Conservation (phyloP, 2,888 invertebrate genomes). For the Chorisops tibialis region DNA sequence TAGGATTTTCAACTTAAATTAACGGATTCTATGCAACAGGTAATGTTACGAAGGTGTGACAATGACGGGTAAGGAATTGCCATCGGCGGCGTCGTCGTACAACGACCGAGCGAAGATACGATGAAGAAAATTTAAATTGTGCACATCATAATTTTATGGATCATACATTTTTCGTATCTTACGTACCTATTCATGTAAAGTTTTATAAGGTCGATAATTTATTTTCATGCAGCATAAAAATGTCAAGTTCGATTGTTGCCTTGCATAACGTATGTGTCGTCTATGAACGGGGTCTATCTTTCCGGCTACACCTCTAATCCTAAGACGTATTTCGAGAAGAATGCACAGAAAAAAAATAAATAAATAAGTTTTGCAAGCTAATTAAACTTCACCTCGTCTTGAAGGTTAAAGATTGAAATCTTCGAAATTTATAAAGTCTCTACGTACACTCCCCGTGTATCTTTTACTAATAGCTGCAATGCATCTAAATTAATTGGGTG, state of each 20-base stretch:
- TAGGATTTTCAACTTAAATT: not conserved
- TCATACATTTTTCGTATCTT: too few relatives aligned
- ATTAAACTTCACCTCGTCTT: conserved; percentile 8
- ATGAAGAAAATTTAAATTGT: conserved; percentile 3
- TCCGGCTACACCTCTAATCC: conserved; percentile 8
- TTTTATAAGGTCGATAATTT: conserved; percentile 18
- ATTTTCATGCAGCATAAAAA: conserved; percentile 10
- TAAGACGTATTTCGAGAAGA: not conserved
- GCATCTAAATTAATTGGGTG: conserved; percentile 5
- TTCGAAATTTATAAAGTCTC: not conserved
- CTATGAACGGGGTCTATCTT: not conserved
- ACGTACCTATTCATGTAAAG: not conserved
- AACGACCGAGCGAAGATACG: not conserved
- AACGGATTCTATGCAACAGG: conserved; percentile 1
- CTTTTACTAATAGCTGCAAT: not conserved
- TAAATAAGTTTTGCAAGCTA: not conserved
- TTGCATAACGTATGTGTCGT: not conserved
- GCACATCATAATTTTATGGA: too few relatives aligned
- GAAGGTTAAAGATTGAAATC: conserved; percentile 4
- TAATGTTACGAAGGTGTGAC: conserved; percentile 19
- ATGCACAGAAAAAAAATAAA: not conserved
- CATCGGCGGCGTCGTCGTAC: not conserved
- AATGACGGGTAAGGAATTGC: conserved; percentile 14
- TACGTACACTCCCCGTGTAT: not conserved
- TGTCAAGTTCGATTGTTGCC: conserved; percentile 14